Evolutionary conservation across 1,140 invertebrate species (phyloP).

Genomic region (Drosophila pachea): DNA sequence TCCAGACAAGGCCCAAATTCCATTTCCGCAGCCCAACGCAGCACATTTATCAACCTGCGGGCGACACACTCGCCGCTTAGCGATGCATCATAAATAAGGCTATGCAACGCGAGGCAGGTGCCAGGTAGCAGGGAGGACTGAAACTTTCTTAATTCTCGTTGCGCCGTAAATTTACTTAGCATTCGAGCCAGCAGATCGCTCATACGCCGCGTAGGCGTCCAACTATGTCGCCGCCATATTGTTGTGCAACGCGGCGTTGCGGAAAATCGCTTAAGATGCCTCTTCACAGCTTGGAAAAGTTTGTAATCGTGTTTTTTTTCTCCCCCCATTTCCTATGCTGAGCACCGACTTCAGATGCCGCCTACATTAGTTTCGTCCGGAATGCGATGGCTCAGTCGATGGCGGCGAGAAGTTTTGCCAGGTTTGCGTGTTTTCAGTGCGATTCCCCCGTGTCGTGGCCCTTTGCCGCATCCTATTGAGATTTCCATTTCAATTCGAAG

Average conservation of each 20-base stretch:
- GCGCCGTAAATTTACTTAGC: constrained; percentile 56
- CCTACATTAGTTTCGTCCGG: constrained; percentile 39
- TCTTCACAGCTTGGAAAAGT: constrained; percentile 47
- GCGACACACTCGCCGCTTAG: constrained; percentile 31
- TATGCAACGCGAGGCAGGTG: constrained; percentile 40
- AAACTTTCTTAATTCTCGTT: constrained; percentile 72
- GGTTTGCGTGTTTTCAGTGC: constrained; percentile 32
- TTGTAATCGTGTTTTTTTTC: constrained; percentile 22
- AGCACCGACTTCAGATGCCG: constrained; percentile 13
- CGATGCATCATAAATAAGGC: constrained; percentile 64
- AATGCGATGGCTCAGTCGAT: constrained; percentile 45
- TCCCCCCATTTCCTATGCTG: not conserved
- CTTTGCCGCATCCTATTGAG: constrained; percentile 2
- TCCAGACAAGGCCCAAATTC: constrained; percentile 55
- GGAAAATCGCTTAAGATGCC: constrained; percentile 70
- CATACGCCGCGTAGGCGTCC: not conserved
- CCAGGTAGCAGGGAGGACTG: constrained; percentile 7
- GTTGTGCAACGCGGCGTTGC: constrained; percentile 59
- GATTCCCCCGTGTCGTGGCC: not conserved
- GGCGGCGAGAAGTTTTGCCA: constrained; percentile 59
- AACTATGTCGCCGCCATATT: constrained; percentile 46
- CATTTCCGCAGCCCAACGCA: constrained; percentile 51
- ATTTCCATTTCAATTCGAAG: constrained; percentile 43
- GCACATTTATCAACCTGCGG: constrained; percentile 63
- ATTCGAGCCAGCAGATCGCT: constrained; percentile 31